Percentiles rank a stretch among this genome's conserved stretches.
phyloP scores from a whole-genome alignment of 2,113 vertebrate genomes.

The Pygoscelis antarcticus region DNA sequence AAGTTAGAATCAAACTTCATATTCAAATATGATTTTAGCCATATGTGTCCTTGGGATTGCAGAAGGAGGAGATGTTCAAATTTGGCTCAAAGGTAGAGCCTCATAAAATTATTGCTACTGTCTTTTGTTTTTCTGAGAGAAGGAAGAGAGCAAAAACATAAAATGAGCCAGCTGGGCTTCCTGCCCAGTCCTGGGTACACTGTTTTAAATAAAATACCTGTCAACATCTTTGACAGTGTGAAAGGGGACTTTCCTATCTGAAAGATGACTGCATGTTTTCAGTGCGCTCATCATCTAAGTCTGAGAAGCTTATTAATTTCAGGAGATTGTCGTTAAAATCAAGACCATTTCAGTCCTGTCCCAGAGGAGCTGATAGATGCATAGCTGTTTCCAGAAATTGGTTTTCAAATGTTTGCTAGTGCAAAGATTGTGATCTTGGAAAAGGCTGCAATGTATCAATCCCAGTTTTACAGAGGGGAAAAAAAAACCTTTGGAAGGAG shows the following conservation, averaged over 20 bases:
- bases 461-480: background rate
- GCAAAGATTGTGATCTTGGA: background rate
- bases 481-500: background rate
- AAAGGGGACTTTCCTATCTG: background rate
- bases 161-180: background rate
- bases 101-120: background rate
- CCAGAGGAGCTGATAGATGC: background rate
- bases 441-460: background rate
- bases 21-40: background rate
- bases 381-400: background rate
- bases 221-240: background rate
- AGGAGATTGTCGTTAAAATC: background rate
- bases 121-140: background rate
- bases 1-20: background rate
- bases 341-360: background rate
- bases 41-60: background rate
- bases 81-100: background rate
- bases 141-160: background rate
- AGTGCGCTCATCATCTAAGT: background rate
- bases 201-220: background rate
- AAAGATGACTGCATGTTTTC: conserved; percentile 36
- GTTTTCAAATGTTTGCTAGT: background rate
- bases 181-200: background rate
- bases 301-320: conserved; percentile 36
- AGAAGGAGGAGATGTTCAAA: background rate